Percentiles rank a stretch among this genome's conserved stretches.
These are phyloP conservation scores for Epirrhoe tristata DNA, from an alignment of 2,888 invertebrate genomes.

Conservation along the genomic window DNA sequence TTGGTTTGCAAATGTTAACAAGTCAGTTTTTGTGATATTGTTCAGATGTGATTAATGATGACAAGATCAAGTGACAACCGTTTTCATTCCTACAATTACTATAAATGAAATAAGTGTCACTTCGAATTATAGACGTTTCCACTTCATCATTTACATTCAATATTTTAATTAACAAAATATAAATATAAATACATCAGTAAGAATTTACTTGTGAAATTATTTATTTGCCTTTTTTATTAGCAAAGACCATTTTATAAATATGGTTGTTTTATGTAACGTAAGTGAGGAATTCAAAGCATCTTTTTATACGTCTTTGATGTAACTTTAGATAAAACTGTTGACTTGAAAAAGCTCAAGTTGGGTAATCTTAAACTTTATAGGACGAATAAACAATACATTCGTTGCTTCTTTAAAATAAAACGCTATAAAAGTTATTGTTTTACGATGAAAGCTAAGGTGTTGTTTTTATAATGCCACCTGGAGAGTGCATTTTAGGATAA, in stretches of 20 bases:
- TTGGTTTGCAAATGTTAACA: neutral
- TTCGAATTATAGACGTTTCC: too few species aligned
- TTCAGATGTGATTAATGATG: neutral
- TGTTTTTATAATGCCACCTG: conserved; percentile 68
- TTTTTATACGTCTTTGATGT: conserved; percentile 5
- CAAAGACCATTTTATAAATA: too few species aligned
- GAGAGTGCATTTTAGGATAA: conserved; percentile 57
- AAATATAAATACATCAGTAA: too few species aligned
- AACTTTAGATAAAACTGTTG: conserved; percentile 24
- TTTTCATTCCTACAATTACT: neutral
- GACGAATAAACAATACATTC: conserved; percentile 15
- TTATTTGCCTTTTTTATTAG: too few species aligned
- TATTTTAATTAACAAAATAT: too few species aligned
- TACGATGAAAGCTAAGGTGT: conserved; percentile 55
- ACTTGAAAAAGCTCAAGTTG: conserved; percentile 13
- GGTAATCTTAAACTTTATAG: conserved; percentile 19
- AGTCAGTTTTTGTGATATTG: neutral
- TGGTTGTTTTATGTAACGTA: too few species aligned
- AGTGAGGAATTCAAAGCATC: conserved; percentile 10
- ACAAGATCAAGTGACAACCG: neutral
- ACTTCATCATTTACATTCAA: too few species aligned
- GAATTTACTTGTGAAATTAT: too few species aligned
- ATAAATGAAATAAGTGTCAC: too few species aligned
- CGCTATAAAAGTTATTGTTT: conserved; percentile 56
- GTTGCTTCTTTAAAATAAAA: conserved; percentile 36